phyloP scores from a whole-genome alignment of 2,113 vertebrate genomes.

The Ifrita kowaldi region DNA sequence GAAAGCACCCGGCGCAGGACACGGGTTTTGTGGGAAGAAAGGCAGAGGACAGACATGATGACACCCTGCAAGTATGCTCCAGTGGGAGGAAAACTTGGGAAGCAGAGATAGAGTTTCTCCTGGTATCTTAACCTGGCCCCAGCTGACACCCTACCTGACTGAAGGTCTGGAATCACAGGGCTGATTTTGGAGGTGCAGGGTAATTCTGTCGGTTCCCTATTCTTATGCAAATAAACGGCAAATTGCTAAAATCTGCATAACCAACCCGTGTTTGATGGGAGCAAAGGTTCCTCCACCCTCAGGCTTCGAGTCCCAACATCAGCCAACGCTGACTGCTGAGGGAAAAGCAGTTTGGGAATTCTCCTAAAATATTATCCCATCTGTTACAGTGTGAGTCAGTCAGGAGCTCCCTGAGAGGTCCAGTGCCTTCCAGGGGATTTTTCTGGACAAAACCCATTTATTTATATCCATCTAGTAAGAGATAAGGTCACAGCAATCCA shows the following conservation, averaged over 20 bases:
- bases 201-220: neutral
- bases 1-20: neutral
- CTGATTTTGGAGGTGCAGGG: neutral
- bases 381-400: neutral
- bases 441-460: neutral
- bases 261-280: neutral
- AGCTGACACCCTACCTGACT: neutral
- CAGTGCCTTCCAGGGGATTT: neutral
- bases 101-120: neutral
- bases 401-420: neutral
- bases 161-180: neutral
- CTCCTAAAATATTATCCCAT: neutral
- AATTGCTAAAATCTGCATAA: neutral
- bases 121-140: neutral
- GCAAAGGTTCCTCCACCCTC: neutral
- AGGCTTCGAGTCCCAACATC: neutral
- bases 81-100: neutral
- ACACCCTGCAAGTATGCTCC: neutral
- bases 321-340: neutral
- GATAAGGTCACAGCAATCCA: neutral
- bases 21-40: neutral
- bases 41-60: fast-evolving
- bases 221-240: neutral
- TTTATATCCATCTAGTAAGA: neutral
- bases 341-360: neutral